Evolutionary conservation across 2,797 vertebrate genomes (phyloP).

Genomic region (Enteromius unitaeniatus): DNA sequence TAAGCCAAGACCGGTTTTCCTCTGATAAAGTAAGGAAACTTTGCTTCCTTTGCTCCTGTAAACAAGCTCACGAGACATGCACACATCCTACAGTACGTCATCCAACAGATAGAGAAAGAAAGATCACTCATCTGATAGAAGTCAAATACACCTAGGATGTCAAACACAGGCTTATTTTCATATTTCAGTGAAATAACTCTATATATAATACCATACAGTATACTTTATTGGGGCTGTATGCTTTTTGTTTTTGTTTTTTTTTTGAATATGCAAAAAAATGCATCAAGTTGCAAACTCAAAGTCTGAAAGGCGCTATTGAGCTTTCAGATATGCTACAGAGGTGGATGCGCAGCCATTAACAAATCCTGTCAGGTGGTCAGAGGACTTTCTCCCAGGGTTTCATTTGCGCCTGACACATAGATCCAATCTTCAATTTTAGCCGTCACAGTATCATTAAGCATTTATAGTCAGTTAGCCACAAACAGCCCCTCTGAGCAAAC

Average conservation of each 20-base stretch:
- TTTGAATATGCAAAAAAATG: slow-evolving; percentile 11
- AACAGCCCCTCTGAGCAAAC: slow-evolving; percentile 32
- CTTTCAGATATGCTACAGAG: not conserved
- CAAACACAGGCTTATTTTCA: too few species aligned
- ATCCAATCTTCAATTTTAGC: slow-evolving; percentile 18
- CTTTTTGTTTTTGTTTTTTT: too few species aligned
- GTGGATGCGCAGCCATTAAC: not conserved
- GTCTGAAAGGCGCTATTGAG: not conserved
- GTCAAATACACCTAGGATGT: too few species aligned
- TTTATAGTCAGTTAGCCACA: slow-evolving; percentile 39
- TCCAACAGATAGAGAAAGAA: too few species aligned
- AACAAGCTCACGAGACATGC: too few species aligned
- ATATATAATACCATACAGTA: not conserved
- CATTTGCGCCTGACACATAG: slow-evolving; percentile 7
- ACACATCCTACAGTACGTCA: too few species aligned
- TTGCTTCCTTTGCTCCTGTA: too few species aligned
- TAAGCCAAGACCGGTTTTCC: too few species aligned
- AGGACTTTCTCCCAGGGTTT: not conserved
- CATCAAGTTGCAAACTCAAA: not conserved
- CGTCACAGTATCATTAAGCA: slow-evolving; percentile 2
- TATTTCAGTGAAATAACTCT: too few species aligned
- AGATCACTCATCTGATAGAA: too few species aligned
- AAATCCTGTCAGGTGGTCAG: not conserved
- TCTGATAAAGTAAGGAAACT: too few species aligned
- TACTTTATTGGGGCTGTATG: not conserved